Evolutionary conservation across 2,797 vertebrate genomes (phyloP).

Genomic region (Erpetoichthys calabaricus): DNA sequence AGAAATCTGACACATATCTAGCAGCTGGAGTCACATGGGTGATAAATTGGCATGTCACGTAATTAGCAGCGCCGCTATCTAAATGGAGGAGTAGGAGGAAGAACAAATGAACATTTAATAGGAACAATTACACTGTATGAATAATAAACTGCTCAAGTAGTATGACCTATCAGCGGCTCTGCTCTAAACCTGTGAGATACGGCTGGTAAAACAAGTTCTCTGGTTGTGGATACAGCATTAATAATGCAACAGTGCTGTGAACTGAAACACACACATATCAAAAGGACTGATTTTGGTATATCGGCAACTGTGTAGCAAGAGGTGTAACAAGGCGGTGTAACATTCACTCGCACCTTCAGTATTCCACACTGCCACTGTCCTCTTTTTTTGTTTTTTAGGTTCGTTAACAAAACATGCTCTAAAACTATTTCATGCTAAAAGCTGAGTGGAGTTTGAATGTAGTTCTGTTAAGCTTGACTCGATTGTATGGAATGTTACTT

Average conservation of each 20-base stretch:
- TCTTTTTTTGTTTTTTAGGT: no score
- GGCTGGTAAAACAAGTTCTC: slow-evolving; percentile 28
- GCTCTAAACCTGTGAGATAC: slow-evolving; percentile 58
- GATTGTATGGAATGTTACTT: no score
- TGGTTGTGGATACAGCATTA: neutral
- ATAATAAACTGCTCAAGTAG: slow-evolving; percentile 68
- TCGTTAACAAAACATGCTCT: no score
- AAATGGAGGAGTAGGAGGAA: slow-evolving; percentile 59
- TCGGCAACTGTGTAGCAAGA: no score
- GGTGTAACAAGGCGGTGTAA: no score
- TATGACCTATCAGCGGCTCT: slow-evolving; percentile 62
- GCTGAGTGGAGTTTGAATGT: no score
- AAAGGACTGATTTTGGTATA: no score
- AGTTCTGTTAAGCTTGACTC: no score
- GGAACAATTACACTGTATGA: slow-evolving; percentile 69
- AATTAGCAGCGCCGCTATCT: slow-evolving; percentile 65
- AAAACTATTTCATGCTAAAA: no score
- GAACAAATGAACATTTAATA: slow-evolving; percentile 68
- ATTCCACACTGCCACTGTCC: no score
- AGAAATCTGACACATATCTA: slow-evolving; percentile 49
- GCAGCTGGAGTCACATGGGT: slow-evolving; percentile 47
- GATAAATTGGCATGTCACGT: slow-evolving; percentile 47
- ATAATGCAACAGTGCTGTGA: neutral
- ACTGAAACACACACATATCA: no score
- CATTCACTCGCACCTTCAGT: no score